Percentiles rank a stretch among this genome's conserved stretches.
These are phyloP conservation scores for Pseudopipra pipra DNA, from an alignment of 2,113 vertebrate genomes.

Conservation along the genomic window DNA sequence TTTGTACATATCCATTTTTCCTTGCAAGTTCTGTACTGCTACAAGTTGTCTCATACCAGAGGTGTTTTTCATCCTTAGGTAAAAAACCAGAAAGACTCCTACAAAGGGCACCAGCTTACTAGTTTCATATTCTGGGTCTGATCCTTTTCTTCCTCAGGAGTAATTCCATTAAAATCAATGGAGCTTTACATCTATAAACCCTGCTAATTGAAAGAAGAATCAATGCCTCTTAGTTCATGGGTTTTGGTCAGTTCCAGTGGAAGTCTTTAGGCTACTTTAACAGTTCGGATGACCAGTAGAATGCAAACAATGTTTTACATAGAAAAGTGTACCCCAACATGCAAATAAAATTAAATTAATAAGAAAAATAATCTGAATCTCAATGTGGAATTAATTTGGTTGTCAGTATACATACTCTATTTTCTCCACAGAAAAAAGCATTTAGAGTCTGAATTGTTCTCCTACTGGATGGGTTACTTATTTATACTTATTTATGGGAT, in stretches of 20 bases:
- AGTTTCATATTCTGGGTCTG: background rate
- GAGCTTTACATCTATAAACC: background rate
- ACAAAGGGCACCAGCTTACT: background rate
- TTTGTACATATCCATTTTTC: background rate
- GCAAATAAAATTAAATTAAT: background rate
- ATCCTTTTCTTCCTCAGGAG: background rate
- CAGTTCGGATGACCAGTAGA: background rate
- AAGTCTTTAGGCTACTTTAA: background rate
- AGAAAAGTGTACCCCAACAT: background rate
- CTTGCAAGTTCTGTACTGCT: background rate
- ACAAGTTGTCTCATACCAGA: background rate
- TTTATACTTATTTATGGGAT: background rate
- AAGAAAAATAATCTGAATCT: constrained; percentile 1
- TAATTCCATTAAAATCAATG: constrained; percentile 49
- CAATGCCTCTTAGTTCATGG: background rate
- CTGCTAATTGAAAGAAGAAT: constrained; percentile 17
- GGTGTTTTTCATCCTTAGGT: background rate
- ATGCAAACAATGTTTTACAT: background rate
- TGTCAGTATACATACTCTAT: background rate
- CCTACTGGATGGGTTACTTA: background rate
- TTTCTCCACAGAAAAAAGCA: background rate
- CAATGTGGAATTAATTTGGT: background rate
- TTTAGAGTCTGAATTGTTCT: background rate
- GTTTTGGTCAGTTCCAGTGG: background rate
- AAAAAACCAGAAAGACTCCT: background rate